Evolutionary conservation across 2,113 vertebrate genomes (phyloP), one percentile per base, ranked within the genome.

Genomic region (Megaceryle torquata): DNA sequence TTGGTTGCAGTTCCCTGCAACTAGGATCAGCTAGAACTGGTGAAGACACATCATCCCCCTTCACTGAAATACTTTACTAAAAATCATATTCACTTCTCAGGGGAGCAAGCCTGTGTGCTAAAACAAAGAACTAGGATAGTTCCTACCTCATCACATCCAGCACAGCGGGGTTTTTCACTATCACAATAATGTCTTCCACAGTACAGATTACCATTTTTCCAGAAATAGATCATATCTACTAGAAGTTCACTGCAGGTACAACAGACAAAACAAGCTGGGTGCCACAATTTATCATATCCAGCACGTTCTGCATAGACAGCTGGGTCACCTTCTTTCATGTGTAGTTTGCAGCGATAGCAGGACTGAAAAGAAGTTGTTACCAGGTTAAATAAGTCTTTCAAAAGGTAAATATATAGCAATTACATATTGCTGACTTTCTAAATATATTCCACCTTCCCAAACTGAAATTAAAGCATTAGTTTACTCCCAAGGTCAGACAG

Each of bases 161-260:
- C 98, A 64, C 99, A 99, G 25, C 99, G 99, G 5, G 99, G 99
- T 94, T 99, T 99, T 97, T 99, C 99, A 1, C 99, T 99, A 95
- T 99, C 99, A 63, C 99, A 99, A 8, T 99, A 99, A 95, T 99
- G 99, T n/a, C 99, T 98, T 78, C 99, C 99, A 69, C 99, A 99
- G 96, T 98, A 99, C 10, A 99, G 98, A 89, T 98, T 98, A 33
- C 98, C 99, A 54, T 99, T 99, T 97, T 99, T 99, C 98, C 98
- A 99, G 98, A 99, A 99, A 96, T 99, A 99, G 97, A 99, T 99
- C 99, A 99, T 99, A 97, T 99, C 99, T 7, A 99, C 99, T 51
- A 99, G 98, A 48, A 99, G 98, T 54, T 99, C 99, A 2, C 28
- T 35, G 75, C 99, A 99, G 94, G 95, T 98, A 41, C 98, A 98